Base-by-base conservation (phyloP, 2,113 vertebrate genomes). In the Hemichromis elongatus region DNA sequence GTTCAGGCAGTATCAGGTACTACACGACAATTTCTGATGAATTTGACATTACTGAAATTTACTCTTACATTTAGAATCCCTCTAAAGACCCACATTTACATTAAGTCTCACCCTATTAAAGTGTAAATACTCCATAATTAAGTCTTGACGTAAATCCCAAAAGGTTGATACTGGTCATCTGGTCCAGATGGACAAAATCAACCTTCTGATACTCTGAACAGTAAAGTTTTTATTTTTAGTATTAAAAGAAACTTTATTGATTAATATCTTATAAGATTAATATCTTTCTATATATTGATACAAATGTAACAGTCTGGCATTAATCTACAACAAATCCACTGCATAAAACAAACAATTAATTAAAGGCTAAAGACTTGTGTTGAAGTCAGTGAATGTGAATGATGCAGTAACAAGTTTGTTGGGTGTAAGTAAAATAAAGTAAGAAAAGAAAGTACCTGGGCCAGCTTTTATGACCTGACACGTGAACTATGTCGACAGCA, bases 81-180 rank as follows among this genome's bases (percentile, higher is more conserved):
- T 50, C 68, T 50, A 12, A 50, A 50, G 24, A 0, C 26, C 6
- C 16, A 50, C 42, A n/a, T 3, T n/a, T 47, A 19, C 0, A 19
- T 8, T 19, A 9, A 53, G 1, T n/a, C 26, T 50, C 42, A 30
- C 26, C 26, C 6, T 75, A 50, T 50, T 18, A 19, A 50, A 50
- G 42, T 75, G 24, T 50, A 75, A 75, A 75, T 28, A 47, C 9
- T 73, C 9, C 24, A 73, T n/a, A 50, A 75, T 75, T 19, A 75
- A 70, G 61, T 66, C 4, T 66, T 0, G 0, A 2, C n/a, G 10
- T 37, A n/a, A 63, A 63, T 37, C 30, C 6, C 5, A 6, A 33
- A 33, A 33, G 30, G 30, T 33, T 33, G 30, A 33, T 33, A 6
- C 30, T 33, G 30, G 2, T 33, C 30, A 33, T 33, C 30, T 33